Evolutionary conservation across 1,140 invertebrate genomes (phyloP), one percentile per base, ranked within the genome.

Genomic region (Popillia japonica): DNA sequence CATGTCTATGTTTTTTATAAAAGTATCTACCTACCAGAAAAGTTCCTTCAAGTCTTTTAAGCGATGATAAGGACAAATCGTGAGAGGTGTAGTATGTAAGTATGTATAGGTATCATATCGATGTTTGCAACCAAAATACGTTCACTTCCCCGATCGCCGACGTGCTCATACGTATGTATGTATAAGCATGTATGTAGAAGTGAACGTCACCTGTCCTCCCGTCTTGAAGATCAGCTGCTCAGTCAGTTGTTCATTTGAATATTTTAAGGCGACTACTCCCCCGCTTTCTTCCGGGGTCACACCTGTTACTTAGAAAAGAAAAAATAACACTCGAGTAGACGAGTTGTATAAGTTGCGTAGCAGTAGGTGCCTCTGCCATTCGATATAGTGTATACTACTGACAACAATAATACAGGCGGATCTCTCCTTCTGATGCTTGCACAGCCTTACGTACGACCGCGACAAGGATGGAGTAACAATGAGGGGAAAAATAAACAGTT

Each of bases 241-340:
- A 78, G 80, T 77, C 80, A 77, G 80, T 81, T 81, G 80, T 78
- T 81, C 80, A 81, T 81, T 81, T 81, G 75, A 81, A 81, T 81
- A 81, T 77, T 78, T 79, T 78, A 75, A 81, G 78, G 11, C 48
- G 27, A 34, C 17, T 17, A 55, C 48, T 79, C 80, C 80, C 80
- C 80, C 80, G 78, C 80, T 48, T 79, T 77, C 42, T 80, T 81
- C 80, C 80, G 80, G 80, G 78, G 76, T 79, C 76, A 79, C 80
- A 81, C 80, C 80, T 81, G 80, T 81, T 78, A 48, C 61, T 68
- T 68, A 23, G 27, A 68, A 23, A 68, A 68, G n/a, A 55, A 14
- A 55, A 14, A 17, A 14, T 55, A 55, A 22, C 22, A 68, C n/a
- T 64, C 17, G 61, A 68, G 61, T 68, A 68, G 4, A n/a, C n/a